A percentile compares a stretch with the other conserved stretches of the same genome.
These are phyloP conservation scores for Stenopsyche tienmushanensis DNA, from an alignment of 1,140 invertebrate genomes.

Conservation along the genomic window DNA sequence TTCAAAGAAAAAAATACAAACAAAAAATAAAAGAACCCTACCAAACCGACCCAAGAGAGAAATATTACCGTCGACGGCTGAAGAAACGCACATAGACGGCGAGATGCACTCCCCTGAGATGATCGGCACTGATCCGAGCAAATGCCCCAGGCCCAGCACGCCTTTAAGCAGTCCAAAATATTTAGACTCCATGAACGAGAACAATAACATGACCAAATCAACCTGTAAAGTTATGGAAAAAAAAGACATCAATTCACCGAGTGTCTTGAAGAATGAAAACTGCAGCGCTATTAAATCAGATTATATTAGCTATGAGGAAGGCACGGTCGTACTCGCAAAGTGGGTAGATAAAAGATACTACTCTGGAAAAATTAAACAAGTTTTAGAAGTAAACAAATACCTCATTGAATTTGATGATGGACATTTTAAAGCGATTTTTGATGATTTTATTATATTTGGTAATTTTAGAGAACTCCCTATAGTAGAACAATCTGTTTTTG, in stretches of 20 bases:
- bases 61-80: constrained; percentile 49
- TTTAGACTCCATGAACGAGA: background rate
- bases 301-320: constrained; percentile 50
- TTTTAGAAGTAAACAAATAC: constrained; percentile 59
- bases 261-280: background rate
- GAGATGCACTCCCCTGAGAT: constrained; percentile 57
- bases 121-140: constrained; percentile 50
- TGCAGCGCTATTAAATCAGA: too few relatives aligned
- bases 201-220: constrained; percentile 9
- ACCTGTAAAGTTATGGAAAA: background rate
- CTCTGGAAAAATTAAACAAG: constrained; percentile 56
- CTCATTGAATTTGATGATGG: constrained; percentile 63
- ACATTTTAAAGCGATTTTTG: constrained; percentile 56
- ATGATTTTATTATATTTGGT: constrained; percentile 62
- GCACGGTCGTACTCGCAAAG: constrained; percentile 60
- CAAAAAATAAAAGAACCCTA: constrained; percentile 48
- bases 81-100: constrained; percentile 48
- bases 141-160: constrained; percentile 19
- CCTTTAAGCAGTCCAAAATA: background rate
- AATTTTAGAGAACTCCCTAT: constrained; percentile 53
- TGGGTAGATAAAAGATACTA: constrained; percentile 67
- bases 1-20: constrained; percentile 52
- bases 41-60: constrained; percentile 51
- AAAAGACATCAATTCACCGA: background rate
- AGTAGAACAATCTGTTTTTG: constrained; percentile 53